Evolutionary conservation across 2,888 invertebrate genomes (phyloP).

Genomic region (Argynnis bischoffii): DNA sequence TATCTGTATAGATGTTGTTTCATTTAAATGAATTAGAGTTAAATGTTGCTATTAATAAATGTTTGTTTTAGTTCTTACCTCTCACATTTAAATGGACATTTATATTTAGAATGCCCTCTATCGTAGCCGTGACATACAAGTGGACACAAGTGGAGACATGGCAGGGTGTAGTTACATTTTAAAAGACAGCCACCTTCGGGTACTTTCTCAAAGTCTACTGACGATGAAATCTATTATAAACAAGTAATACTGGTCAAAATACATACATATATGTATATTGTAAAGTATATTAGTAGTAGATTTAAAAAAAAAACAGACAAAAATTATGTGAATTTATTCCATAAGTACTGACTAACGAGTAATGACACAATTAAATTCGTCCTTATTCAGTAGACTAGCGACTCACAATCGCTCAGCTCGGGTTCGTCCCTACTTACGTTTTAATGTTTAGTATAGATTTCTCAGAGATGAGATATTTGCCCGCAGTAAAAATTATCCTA

Average conservation of each 20-base stretch:
- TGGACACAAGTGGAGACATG: constrained; percentile 85
- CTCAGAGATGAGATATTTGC: no score
- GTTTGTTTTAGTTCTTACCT: constrained; percentile 57
- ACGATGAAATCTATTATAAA: constrained; percentile 49
- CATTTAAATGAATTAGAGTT: background rate
- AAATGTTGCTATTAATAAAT: background rate
- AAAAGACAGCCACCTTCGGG: constrained; percentile 84
- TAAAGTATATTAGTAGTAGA: no score
- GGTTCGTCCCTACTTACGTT: no score
- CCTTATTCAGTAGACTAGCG: background rate
- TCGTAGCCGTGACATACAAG: constrained; percentile 84
- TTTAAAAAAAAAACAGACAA: no score
- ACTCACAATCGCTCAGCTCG: no score
- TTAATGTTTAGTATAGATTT: no score
- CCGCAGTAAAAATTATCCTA: no score
- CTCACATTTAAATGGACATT: constrained; percentile 75
- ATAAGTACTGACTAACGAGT: background rate
- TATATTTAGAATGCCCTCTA: constrained; percentile 69
- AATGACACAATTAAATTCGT: background rate
- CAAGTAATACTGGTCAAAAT: background rate
- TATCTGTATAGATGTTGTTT: background rate
- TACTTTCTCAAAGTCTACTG: constrained; percentile 71
- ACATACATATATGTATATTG: no score
- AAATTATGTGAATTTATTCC: no score
- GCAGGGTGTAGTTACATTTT: constrained; percentile 74